Evolutionary conservation across 2,888 invertebrate species (phyloP), one percentile per base, ranked within the genome.

Genomic region (Phasia obesa): DNA sequence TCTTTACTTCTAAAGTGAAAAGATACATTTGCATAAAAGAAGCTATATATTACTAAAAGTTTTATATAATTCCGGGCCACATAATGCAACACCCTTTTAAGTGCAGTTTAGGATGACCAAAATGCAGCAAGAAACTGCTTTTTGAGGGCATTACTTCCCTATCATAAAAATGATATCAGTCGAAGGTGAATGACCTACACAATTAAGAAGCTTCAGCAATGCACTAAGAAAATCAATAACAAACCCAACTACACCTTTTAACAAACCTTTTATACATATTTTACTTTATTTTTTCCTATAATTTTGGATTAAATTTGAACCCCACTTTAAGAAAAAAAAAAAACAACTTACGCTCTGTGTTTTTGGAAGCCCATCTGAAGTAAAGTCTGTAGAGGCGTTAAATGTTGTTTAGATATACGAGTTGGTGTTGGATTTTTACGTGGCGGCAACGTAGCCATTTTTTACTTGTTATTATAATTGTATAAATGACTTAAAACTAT

Each of bases 311-410:
- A 47, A 51, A 17, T 42, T 19, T 11, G 25, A 2, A 11, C 13
- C 15, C 25, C 21, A 21, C 11, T 35, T 35, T 9, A 31, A 55
- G 7, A 67, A 15, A 77, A 55, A 62, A 75, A 84, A n/a, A n/a
- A n/a, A n/a, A n/a, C n/a, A n/a, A 94, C 96, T 94, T 93, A 97
- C 97, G 96, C 97, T 92, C 97, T 93, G 88, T 96, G 95, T 92
- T 95, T 95, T 4, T 96, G 94, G 91, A 97, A 97, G 42, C 97
- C 97, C 95, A 97, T 96, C 92, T 97, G 97, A 84, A 97, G 92
- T 44, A 97, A 92, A 75, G 95, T 96, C 92, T 97, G 96, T 85
- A 97, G 92, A 5, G 97, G 96, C 49, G 95, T 94, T 84, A 94
- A 91, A 91, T 95, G 94, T 90, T 95, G 95, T 91, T 95, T 96